Percentiles rank a stretch among this genome's conserved stretches.
Conservation (phyloP, 2,888 invertebrate species). For the Drosophila formosana region DNA sequence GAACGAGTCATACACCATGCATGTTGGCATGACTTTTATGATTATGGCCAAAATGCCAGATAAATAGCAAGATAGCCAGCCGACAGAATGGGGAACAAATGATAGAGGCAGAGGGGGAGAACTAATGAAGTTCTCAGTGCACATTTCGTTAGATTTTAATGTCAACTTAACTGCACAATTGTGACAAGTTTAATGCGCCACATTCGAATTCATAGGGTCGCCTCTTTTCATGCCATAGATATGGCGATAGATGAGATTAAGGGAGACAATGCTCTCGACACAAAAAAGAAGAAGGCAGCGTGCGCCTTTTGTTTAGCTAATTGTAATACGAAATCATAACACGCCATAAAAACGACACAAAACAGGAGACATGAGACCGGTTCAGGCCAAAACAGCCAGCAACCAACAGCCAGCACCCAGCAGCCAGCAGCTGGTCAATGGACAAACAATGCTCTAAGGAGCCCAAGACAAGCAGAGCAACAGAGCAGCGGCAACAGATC, state of each 20-base stretch:
- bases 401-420: too few relatives aligned
- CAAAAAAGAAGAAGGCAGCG: conserved; percentile 23
- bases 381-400: conserved; percentile 18
- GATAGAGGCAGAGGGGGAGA: not conserved
- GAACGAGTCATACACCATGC: conserved; percentile 22
- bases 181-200: conserved; percentile 70
- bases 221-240: conserved; percentile 17
- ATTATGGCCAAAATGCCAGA: conserved; percentile 39
- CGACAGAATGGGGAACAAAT: not conserved
- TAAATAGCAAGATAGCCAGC: conserved; percentile 6
- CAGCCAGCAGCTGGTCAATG: conserved; percentile 71
- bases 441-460: conserved; percentile 65
- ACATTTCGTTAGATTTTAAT: conserved; percentile 41
- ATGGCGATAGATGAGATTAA: conserved; percentile 11
- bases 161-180: conserved; percentile 71
- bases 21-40: conserved; percentile 51
- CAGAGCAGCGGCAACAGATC: conserved; percentile 36
- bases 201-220: conserved; percentile 52
- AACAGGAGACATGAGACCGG: conserved; percentile 45
- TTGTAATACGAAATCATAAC: conserved; percentile 78
- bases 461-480: conserved; percentile 30
- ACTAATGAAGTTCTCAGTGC: conserved; percentile 69
- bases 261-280: conserved; percentile 17
- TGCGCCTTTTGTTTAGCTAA: conserved; percentile 77
- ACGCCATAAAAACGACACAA: conserved; percentile 69